phyloP scores from a whole-genome alignment of 2,888 invertebrate species.

The Nemoura dubitans region DNA sequence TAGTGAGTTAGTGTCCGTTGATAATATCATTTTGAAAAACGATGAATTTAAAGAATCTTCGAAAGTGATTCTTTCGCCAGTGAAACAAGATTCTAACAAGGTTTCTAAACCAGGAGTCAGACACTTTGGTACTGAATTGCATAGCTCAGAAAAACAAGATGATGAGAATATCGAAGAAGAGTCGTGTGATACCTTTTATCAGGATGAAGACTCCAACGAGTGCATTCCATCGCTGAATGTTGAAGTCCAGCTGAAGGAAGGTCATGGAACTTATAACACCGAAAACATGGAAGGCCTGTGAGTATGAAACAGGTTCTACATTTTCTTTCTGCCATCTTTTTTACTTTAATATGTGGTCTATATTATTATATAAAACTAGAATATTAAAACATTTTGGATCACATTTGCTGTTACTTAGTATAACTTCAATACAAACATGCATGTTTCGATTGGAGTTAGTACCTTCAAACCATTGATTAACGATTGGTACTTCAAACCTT shows the following conservation, averaged over 20 bases:
- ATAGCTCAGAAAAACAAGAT: background rate
- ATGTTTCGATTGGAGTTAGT: no score
- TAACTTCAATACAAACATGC: no score
- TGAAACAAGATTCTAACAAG: background rate
- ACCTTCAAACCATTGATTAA: no score
- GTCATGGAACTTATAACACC: background rate
- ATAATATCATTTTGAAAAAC: conserved; percentile 9
- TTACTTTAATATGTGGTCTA: no score
- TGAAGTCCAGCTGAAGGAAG: conserved; percentile 31
- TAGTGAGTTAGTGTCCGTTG: conserved; percentile 9
- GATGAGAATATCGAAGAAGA: background rate
- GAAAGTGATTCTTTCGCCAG: background rate
- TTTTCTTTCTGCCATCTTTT: background rate
- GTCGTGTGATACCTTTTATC: background rate
- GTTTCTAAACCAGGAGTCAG: background rate
- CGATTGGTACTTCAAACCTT: no score
- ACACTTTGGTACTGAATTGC: background rate
- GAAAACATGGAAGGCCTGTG: conserved; percentile 30
- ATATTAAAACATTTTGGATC: no score
- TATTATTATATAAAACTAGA: no score
- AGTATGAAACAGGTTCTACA: background rate
- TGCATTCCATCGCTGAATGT: conserved; percentile 39
- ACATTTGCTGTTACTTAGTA: no score
- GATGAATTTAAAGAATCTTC: background rate
- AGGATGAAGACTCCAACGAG: conserved; percentile 26